phyloP scores from a whole-genome alignment of 2,113 vertebrate genomes.

The Pungitius pungitius region DNA sequence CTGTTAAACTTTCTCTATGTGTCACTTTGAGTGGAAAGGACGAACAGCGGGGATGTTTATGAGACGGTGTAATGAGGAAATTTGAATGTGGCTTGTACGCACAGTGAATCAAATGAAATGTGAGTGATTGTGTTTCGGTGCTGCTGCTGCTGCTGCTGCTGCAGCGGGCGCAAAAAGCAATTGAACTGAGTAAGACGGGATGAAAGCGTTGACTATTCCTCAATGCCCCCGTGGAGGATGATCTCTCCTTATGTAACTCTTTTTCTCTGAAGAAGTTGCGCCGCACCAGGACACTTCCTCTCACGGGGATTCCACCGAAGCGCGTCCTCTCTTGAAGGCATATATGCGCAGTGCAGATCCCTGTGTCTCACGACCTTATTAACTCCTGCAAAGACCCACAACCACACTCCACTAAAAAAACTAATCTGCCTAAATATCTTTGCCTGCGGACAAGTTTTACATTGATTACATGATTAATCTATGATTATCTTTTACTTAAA shows the following conservation, averaged over 20 bases:
- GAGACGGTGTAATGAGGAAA: conserved; percentile 57
- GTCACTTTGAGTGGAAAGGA: conserved; percentile 52
- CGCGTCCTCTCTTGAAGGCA: conserved; percentile 36
- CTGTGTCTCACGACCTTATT: conserved; percentile 30
- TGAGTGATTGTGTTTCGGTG: conserved; percentile 11
- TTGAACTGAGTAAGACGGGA: conserved; percentile 1
- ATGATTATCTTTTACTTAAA: conserved; percentile 70
- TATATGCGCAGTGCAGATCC: conserved; percentile 31
- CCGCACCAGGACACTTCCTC: conserved; percentile 19
- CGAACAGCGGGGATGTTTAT: conserved; percentile 41
- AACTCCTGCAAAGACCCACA: conserved; percentile 48
- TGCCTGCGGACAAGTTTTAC: conserved; percentile 56
- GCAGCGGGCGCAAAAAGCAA: conserved; percentile 32
- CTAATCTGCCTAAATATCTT: conserved; percentile 57
- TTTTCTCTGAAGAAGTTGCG: conserved; percentile 20
- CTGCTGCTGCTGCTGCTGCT: conserved; percentile 28
- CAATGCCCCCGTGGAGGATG: conserved; percentile 33
- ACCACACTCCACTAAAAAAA: conserved; percentile 38
- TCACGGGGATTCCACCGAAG: conserved; percentile 25
- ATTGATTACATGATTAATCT: conserved; percentile 73
- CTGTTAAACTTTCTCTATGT: conserved; percentile 48
- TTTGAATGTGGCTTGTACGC: conserved; percentile 27
- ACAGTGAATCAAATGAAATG: conserved; percentile 32
- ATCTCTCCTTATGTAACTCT: conserved; percentile 35
- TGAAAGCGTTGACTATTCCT: conserved; percentile 22